Evolutionary conservation across 1,140 invertebrate species (phyloP).

Genomic region (Pogonomyrmex barbatus): DNA sequence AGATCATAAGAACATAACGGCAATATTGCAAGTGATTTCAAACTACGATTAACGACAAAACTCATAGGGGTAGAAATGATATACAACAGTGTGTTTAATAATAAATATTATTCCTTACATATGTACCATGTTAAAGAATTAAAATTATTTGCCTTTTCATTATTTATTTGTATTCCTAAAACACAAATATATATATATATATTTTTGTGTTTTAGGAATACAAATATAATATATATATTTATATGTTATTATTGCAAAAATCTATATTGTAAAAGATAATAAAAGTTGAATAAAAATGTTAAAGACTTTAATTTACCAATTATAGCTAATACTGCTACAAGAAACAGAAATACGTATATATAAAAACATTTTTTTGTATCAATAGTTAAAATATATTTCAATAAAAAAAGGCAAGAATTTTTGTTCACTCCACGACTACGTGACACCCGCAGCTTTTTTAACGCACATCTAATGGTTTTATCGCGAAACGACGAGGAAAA

Average conservation of each 20-base stretch:
- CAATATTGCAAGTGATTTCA: conserved; percentile 38
- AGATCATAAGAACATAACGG: conserved; percentile 8
- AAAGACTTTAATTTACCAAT: no score
- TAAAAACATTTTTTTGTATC: neutral
- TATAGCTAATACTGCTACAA: no score
- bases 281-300: no score
- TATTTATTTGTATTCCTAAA: neutral
- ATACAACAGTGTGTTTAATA: neutral
- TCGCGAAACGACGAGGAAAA: conserved; percentile 21
- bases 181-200: neutral
- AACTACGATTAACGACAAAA: neutral
- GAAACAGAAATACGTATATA: neutral
- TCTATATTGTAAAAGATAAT: no score
- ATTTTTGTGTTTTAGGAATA: neutral
- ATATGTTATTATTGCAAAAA: no score
- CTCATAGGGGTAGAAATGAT: conserved; percentile 5
- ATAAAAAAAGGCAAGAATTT: conserved; percentile 34
- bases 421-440: neutral
- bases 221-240: no score
- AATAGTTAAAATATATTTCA: neutral
- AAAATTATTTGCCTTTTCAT: neutral
- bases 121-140: neutral
- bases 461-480: conserved; percentile 29
- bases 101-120: neutral
- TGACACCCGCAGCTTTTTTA: neutral